phyloP scores from a whole-genome alignment of 2,888 invertebrate species.

The Apeira syringaria region DNA sequence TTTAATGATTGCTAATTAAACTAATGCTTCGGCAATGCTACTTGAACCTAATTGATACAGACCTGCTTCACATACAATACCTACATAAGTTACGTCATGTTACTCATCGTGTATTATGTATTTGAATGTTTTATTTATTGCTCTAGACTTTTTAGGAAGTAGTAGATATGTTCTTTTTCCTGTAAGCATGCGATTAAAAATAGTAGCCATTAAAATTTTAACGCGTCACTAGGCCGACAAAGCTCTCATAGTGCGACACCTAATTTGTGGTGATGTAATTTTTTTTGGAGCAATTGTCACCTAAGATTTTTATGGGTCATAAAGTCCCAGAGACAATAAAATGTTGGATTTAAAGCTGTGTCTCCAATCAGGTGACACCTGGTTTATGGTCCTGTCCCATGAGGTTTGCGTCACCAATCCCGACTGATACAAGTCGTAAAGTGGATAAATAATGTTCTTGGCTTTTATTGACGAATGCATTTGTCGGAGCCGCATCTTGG shows the following conservation, averaged over 20 bases:
- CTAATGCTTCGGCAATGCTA: too few relatives aligned
- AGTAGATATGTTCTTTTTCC: conserved; percentile 22
- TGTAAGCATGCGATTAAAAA: conserved; percentile 19
- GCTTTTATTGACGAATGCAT: conserved; percentile 34
- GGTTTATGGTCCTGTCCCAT: conserved; percentile 57
- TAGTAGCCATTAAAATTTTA: conserved; percentile 29
- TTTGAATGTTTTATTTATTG: too few relatives aligned
- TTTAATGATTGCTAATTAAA: too few relatives aligned
- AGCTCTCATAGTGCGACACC: conserved; percentile 29
- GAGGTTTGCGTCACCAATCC: conserved; percentile 68
- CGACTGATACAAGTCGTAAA: conserved; percentile 61
- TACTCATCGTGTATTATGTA: too few relatives aligned
- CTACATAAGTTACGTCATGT: too few relatives aligned
- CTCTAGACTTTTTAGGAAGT: background rate
- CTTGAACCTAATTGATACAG: too few relatives aligned
- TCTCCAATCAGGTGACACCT: conserved; percentile 63
- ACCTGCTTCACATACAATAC: too few relatives aligned
- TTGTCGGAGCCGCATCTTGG: conserved; percentile 22
- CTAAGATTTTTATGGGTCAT: conserved; percentile 66
- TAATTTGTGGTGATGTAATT: conserved; percentile 39
- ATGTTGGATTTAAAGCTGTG: conserved; percentile 59
- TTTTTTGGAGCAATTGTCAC: conserved; percentile 67
- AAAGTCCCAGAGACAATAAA: conserved; percentile 61
- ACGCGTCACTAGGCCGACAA: conserved; percentile 22
- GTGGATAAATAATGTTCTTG: conserved; percentile 62